Conservation (phyloP, 2,888 invertebrate species). For the Oasisia sp. region DNA sequence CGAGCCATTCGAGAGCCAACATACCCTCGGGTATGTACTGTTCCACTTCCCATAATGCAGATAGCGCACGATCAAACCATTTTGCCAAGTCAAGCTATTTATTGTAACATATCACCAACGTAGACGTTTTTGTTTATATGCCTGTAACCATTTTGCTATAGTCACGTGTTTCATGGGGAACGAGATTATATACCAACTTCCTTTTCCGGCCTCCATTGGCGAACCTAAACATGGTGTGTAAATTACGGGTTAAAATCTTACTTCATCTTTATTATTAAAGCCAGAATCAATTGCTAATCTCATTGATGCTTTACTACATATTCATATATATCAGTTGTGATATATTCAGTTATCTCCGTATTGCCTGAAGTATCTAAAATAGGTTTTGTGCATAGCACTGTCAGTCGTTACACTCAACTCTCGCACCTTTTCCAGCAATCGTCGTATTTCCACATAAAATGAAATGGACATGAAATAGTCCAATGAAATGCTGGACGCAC, state of each 20-base stretch:
- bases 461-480: too few relatives aligned
- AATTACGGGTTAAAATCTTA: neutral
- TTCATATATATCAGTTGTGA: neutral
- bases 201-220: slow-evolving; percentile 11
- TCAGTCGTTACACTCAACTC: neutral
- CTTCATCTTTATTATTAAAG: neutral
- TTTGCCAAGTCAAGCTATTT: neutral
- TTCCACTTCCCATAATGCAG: neutral
- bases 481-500: too few relatives aligned
- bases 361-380: neutral
- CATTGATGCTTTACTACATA: neutral
- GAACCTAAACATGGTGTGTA: slow-evolving; percentile 9
- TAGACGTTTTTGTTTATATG: neutral
- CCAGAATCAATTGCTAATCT: neutral
- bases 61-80: neutral
- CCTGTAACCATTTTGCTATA: neutral
- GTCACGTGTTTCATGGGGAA: neutral
- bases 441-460: too few relatives aligned
- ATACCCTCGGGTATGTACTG: neutral
- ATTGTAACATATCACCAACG: neutral
- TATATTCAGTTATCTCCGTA: neutral
- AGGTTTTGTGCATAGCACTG: neutral
- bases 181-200: neutral
- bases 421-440: too few relatives aligned
- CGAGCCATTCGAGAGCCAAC: neutral